phyloP scores from a whole-genome alignment of 2,888 invertebrate genomes.

The Eilema caniola region DNA sequence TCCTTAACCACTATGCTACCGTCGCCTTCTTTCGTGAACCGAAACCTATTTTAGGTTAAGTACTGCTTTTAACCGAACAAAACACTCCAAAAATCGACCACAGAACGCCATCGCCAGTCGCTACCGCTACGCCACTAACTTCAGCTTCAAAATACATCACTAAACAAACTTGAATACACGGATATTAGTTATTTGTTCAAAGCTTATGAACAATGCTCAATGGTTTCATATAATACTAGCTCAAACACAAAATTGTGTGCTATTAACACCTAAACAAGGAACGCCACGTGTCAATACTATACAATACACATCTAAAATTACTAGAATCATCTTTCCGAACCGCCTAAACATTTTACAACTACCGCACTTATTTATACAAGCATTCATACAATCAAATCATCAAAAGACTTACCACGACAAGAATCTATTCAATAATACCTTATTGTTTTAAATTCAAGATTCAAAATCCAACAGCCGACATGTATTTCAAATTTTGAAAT shows the following conservation, averaged over 20 bases:
- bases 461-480: slow-evolving; percentile 20
- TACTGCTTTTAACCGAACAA: background rate
- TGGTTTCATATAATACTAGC: slow-evolving; percentile 27
- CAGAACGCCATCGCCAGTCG: background rate
- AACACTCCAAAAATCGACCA: background rate
- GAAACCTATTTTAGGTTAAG: no score
- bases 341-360: slow-evolving; percentile 66
- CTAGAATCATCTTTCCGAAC: slow-evolving; percentile 57
- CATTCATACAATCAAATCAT: slow-evolving; percentile 55
- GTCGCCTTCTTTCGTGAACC: no score
- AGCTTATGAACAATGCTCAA: slow-evolving; percentile 13
- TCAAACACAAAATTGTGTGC: slow-evolving; percentile 51
- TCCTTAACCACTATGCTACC: no score
- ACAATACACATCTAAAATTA: slow-evolving; percentile 72
- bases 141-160: background rate
- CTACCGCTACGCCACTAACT: background rate
- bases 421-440: slow-evolving; percentile 21
- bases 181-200: slow-evolving; percentile 20
- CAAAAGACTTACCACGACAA: slow-evolving; percentile 37
- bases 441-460: slow-evolving; percentile 13
- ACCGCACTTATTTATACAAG: slow-evolving; percentile 57
- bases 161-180: background rate
- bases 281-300: slow-evolving; percentile 59
- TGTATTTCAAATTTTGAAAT: slow-evolving; percentile 32
- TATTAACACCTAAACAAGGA: slow-evolving; percentile 67